These are phyloP conservation scores for Cenopis cana DNA, from an alignment of 2,888 invertebrate genomes.

Conservation along the genomic window DNA sequence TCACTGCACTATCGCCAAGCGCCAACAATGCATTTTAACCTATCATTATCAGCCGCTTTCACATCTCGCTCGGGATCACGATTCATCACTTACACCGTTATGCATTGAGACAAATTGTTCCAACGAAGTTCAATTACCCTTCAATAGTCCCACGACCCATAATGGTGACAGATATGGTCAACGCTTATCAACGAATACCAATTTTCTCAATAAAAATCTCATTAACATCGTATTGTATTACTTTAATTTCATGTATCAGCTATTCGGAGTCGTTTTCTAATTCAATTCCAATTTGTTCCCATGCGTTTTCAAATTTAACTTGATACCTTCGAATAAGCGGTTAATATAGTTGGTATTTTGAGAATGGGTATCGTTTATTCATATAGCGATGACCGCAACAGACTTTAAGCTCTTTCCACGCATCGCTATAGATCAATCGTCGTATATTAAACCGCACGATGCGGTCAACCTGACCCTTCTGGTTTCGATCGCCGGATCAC, in stretches of 20 bases:
- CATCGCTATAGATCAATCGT: conserved; percentile 52
- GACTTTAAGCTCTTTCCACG: conserved; percentile 42
- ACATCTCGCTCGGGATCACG: conserved; percentile 41
- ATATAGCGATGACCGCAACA: conserved; percentile 33
- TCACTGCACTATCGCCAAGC: conserved; percentile 41
- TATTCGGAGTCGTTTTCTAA: conserved; percentile 15
- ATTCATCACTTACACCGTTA: conserved; percentile 43
- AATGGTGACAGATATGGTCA: conserved; percentile 40
- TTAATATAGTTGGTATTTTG: conserved; percentile 37
- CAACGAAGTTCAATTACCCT: conserved; percentile 44
- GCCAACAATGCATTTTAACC: conserved; percentile 35
- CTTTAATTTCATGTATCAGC: neutral
- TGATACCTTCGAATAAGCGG: conserved; percentile 18
- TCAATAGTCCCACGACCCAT: conserved; percentile 33
- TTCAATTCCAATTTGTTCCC: conserved; percentile 34
- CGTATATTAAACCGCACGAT: conserved; percentile 63
- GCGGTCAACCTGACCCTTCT: conserved; percentile 71
- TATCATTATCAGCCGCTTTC: conserved; percentile 43
- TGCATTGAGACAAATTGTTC: conserved; percentile 46
- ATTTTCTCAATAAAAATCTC: conserved; percentile 40
- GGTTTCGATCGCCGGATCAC: conserved; percentile 71
- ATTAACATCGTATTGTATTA: conserved; percentile 30
- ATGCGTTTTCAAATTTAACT: conserved; percentile 19
- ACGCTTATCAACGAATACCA: conserved; percentile 39
- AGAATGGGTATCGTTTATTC: conserved; percentile 32